Evolutionary conservation across 2,888 invertebrate species (phyloP), one percentile per base, ranked within the genome.

Genomic region (Ectobius pallidus): DNA sequence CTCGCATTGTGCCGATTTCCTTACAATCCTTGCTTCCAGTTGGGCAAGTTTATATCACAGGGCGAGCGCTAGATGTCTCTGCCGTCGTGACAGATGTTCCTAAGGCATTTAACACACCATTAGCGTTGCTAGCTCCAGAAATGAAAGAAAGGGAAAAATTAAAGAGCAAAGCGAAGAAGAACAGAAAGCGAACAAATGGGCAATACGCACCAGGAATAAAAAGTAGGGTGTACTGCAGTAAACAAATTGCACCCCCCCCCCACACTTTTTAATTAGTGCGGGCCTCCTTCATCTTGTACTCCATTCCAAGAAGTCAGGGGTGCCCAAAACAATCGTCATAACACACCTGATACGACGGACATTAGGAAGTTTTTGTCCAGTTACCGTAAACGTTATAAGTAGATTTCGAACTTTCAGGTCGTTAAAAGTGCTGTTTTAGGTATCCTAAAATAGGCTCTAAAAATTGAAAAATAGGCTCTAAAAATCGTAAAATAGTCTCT

Each of bases 31-130:
- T n/a, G 20, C 63, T 63, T 63, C 63, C 42, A 34, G 44, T 65
- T 46, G 65, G 65, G 6, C 39, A 34, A 22, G 9, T 27, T 65
- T 65, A 65, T 65, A 65, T 65, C 30, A 65, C 65, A 65, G 44
- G 44, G 42, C 22, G 25, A 55, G 25, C 16, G 22, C 22, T 27
- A 22, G 27, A 25, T 25, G 22, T 65, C 44, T 27, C 27, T 18
- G 25, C 42, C 44, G 42, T 44, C n/a, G 44, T 44, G 65, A 65
- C 73, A 73, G 73, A 73, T 71, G 73, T 67, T 67, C 22, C 39
- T 55, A 42, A 70, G 73, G 65, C 73, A 55, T 73, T 73, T 73
- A 73, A 70, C 73, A 73, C 68, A 58, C 73, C 73, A 73, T 73
- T 73, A 73, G 73, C 71, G 73, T 61, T 18, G 20, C n/a, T 25